These are phyloP conservation scores for Leptocoma aspasia DNA, from an alignment of 2,113 vertebrate genomes.

Conservation along the genomic window DNA sequence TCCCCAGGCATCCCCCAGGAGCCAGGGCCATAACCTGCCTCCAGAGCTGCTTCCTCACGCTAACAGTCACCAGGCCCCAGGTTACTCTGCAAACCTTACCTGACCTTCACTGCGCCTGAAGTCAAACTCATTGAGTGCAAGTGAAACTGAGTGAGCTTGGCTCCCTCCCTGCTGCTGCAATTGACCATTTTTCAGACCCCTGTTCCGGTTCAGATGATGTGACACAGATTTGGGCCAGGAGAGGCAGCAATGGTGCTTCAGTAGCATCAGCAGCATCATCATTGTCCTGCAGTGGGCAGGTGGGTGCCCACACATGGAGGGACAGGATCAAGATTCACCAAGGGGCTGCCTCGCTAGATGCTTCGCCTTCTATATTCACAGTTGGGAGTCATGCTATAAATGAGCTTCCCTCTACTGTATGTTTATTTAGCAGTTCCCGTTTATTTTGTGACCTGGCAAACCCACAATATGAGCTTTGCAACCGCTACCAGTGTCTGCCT, in stretches of 20 bases:
- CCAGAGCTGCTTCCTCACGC: neutral
- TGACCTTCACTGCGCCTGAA: neutral
- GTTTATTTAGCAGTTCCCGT: neutral
- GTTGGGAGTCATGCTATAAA: neutral
- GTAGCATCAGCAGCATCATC: neutral
- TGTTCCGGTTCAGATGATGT: neutral
- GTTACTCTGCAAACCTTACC: neutral
- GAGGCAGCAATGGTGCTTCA: rapidly evolving
- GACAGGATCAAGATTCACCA: neutral
- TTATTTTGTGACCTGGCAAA: neutral
- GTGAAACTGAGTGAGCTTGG: neutral
- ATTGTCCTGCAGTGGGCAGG: rapidly evolving
- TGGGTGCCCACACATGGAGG: rapidly evolving
- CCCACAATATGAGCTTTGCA: neutral
- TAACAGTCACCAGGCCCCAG: neutral
- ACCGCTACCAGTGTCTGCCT: neutral
- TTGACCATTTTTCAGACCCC: neutral
- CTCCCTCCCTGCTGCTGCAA: neutral
- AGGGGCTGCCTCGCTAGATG: neutral
- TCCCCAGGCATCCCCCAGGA: neutral
- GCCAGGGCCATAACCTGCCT: rapidly evolving
- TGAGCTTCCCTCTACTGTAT: neutral
- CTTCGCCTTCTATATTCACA: rapidly evolving
- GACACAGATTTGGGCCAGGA: neutral
- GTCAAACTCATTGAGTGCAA: rapidly evolving